Conservation (phyloP, 2,888 invertebrate genomes). For the Dilophus febrilis region DNA sequence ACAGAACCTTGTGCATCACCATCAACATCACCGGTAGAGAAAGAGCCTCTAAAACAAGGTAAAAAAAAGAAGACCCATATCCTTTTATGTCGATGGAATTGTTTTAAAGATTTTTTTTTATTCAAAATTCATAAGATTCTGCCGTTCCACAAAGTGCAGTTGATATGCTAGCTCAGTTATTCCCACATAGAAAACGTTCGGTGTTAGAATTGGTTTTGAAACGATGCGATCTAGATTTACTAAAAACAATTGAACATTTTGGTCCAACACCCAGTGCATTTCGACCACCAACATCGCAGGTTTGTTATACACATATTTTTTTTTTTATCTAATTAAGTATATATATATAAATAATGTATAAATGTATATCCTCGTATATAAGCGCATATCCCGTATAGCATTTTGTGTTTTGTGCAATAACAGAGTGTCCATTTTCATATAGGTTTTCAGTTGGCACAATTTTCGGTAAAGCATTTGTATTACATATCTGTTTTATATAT, state of each 20-base stretch:
- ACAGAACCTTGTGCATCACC: constrained; percentile 51
- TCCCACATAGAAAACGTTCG: constrained; percentile 75
- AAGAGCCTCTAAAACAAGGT: constrained; percentile 2
- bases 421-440: too few relatives aligned
- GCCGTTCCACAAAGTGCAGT: constrained; percentile 40
- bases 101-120: not conserved
- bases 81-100: not conserved
- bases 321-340: too few relatives aligned
- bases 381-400: too few relatives aligned
- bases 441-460: too few relatives aligned
- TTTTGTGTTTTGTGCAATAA: too few relatives aligned
- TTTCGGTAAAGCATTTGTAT: too few relatives aligned
- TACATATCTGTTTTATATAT: too few relatives aligned
- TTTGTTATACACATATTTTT: constrained; percentile 2
- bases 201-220: constrained; percentile 83
- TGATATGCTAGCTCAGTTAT: constrained; percentile 74
- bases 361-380: too few relatives aligned
- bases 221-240: constrained; percentile 78
- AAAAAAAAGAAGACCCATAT: not conserved
- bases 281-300: constrained; percentile 13
- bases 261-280: constrained; percentile 16
- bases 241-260: constrained; percentile 35
- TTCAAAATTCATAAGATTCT: not conserved
- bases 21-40: constrained; percentile 15
- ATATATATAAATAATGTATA: too few relatives aligned